Evolutionary conservation across 2,888 invertebrate species (phyloP).

Genomic region (Steinernema carpocapsae): DNA sequence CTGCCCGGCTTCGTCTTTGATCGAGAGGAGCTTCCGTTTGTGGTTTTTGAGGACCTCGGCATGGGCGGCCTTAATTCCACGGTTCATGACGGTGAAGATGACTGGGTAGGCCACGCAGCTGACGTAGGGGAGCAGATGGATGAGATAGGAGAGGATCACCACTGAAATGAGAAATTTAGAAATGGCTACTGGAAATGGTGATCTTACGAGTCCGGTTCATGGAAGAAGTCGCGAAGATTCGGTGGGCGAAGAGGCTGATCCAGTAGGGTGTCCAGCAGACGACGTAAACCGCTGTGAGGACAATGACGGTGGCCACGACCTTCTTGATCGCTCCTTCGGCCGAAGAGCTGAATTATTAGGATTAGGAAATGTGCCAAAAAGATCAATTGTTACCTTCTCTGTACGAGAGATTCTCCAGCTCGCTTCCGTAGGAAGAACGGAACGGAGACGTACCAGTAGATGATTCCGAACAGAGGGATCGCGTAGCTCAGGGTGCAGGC

Average conservation of each 20-base stretch:
- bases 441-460: conserved; percentile 68
- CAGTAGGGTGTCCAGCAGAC: conserved; percentile 66
- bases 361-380: neutral
- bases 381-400: conserved; percentile 27
- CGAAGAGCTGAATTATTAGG: conserved; percentile 46
- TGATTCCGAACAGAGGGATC: conserved; percentile 65
- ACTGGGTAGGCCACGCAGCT: conserved; percentile 66
- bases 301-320: conserved; percentile 64
- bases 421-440: conserved; percentile 65
- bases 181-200: neutral
- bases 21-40: conserved; percentile 2
- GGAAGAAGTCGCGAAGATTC: conserved; percentile 45
- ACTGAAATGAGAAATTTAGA: conserved; percentile 52
- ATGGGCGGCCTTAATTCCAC: conserved; percentile 52
- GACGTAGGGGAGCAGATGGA: conserved; percentile 67
- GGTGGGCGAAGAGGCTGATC: conserved; percentile 61
- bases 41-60: conserved; percentile 38
- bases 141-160: conserved; percentile 64
- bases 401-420: conserved; percentile 57
- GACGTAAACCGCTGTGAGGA: conserved; percentile 66
- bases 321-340: conserved; percentile 64
- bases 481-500: conserved; percentile 62
- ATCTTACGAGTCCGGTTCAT: conserved; percentile 52
- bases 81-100: conserved; percentile 65
- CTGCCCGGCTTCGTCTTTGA: conserved; percentile 31